Evolutionary conservation across 2,797 vertebrate genomes (phyloP), one percentile per base, ranked within the genome.

Genomic region (Lacerta bilineata): DNA sequence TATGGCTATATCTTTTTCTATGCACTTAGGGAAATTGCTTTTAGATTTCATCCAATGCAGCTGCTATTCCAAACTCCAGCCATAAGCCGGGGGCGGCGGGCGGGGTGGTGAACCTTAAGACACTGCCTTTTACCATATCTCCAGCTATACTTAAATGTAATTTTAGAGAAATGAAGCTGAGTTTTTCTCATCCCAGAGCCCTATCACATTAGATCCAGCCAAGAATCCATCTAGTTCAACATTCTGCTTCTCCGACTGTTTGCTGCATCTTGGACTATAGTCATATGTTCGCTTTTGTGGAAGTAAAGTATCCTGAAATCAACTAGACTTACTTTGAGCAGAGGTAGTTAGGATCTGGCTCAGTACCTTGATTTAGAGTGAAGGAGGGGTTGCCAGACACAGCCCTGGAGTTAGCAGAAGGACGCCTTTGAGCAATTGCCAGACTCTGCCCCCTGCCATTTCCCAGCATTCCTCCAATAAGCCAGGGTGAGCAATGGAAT

Each of bases 11-110:
- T 2, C 23, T 87, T 59, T 89, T 80, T 83, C 1, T 41, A 9
- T 2, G 86, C 36, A 36, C 27, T 85, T 88, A 18, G 79, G 87
- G 83, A 92, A 87, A 33, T 83, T 43, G 81, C n/a, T 90, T 86
- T 20, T 71, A 77, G 71, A 1, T 83, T 89, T 95, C 18, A 8
- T 69, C 80, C 68, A 75, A 7, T 23, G 2, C 66, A 85, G 80
- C 3, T 91, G 75, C 43, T 91, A 33, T 55, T 68, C n/a, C 15
- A 27, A 75, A 33, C 17, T 82, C 64, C 83, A 59, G 88, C 66
- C 13, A 55, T 0, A 84, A 80, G 80, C 1, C 39, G n/a, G 72
- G 46, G 33, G 66, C n/a, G 33, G 43, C n/a, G 5, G 59, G 72
- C 41, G 9, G 59, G 1, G 59, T 9, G 33, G 50, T 46, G 10